phyloP scores from a whole-genome alignment of 53 echinoderm and acorn worm species.

The Holothuria leucospilota region DNA sequence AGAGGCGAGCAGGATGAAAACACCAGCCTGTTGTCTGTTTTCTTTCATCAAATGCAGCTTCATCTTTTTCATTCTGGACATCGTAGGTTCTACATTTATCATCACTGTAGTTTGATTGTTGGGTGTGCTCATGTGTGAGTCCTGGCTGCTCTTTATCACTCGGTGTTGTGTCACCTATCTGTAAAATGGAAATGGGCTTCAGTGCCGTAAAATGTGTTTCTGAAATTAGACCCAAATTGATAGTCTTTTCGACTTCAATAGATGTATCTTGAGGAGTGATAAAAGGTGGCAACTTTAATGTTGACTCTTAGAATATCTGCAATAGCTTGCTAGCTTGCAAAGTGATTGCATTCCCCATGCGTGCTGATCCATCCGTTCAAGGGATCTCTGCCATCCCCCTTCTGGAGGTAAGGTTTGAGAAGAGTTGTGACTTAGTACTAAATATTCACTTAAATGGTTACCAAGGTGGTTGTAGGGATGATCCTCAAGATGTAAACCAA shows the following conservation, averaged over 20 bases:
- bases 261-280: neutral
- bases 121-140: too few species aligned
- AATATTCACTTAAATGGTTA: neutral
- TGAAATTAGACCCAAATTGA: slow-evolving; percentile 5
- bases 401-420: too few species aligned
- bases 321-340: slow-evolving; percentile 27
- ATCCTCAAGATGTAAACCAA: neutral
- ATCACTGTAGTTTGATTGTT: too few species aligned
- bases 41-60: slow-evolving; percentile 27
- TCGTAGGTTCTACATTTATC: too few species aligned
- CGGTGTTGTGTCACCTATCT: too few species aligned
- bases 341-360: slow-evolving; percentile 17
- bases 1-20: too few species aligned
- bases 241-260: neutral
- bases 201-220: slow-evolving; percentile 5
- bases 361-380: neutral
- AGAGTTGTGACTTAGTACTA: too few species aligned
- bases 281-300: slow-evolving; percentile 5
- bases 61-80: neutral
- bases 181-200: too few species aligned
- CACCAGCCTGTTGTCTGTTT: slow-evolving; percentile 6
- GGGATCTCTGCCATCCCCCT: neutral
- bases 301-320: slow-evolving; percentile 2
- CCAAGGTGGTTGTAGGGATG: slow-evolving; percentile 12
- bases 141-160: too few species aligned